Percentiles rank a stretch among this genome's conserved stretches.
Evolutionary conservation across 2,797 vertebrate genomes (phyloP).

Genomic region (Fistularia tabacaria): DNA sequence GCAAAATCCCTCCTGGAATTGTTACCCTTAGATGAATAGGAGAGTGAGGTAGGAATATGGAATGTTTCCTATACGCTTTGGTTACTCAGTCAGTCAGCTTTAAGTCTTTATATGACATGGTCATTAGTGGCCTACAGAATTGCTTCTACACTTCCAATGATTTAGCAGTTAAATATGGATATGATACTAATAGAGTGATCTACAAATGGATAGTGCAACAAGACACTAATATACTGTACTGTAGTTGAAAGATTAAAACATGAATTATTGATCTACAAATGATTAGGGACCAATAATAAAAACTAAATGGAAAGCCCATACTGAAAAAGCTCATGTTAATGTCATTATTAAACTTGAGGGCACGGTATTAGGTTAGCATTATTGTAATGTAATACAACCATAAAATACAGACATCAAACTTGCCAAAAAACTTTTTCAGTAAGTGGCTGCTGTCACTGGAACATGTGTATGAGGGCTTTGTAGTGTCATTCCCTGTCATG

Average conservation of each 20-base stretch:
- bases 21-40: slow-evolving; percentile 46
- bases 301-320: too few species aligned
- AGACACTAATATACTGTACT: neutral
- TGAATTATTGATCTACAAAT: too few species aligned
- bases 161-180: neutral
- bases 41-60: slow-evolving; percentile 41
- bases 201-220: neutral
- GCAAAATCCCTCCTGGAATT: slow-evolving; percentile 60
- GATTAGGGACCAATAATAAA: too few species aligned
- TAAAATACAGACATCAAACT: slow-evolving; percentile 13
- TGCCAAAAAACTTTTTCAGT: slow-evolving; percentile 5
- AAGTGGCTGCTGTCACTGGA: slow-evolving; percentile 65
- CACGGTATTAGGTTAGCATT: too few species aligned
- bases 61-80: slow-evolving; percentile 40
- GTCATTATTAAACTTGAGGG: too few species aligned
- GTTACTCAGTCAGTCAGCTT: slow-evolving; percentile 30
- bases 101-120: slow-evolving; percentile 18
- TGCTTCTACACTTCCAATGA: too few species aligned
- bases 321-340: too few species aligned
- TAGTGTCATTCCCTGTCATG: slow-evolving; percentile 60
- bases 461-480: slow-evolving; percentile 54
- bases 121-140: slow-evolving; percentile 20
- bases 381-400: slow-evolving; percentile 9
- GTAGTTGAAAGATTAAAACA: too few species aligned
- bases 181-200: neutral